These are phyloP conservation scores for Ceratotherium simum DNA, from an alignment of 2,113 vertebrate species.

Conservation along the genomic window DNA sequence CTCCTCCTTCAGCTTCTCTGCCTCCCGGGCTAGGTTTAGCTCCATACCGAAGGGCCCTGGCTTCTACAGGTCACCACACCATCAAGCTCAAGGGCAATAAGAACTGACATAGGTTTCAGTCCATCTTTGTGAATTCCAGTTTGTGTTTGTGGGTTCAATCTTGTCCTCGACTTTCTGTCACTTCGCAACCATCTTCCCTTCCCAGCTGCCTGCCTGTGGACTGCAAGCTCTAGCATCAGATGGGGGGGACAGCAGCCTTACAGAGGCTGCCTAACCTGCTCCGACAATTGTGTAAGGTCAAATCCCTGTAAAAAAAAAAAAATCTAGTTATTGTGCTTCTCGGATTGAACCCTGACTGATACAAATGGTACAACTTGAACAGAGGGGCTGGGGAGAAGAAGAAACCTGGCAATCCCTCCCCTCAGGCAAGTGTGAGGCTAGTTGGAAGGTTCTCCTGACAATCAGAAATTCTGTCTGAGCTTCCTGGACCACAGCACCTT, in stretches of 20 bases:
- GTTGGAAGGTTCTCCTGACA: background rate
- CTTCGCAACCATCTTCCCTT: background rate
- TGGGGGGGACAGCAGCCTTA: background rate
- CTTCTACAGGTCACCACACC: background rate
- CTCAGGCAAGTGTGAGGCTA: background rate
- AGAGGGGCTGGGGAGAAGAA: background rate
- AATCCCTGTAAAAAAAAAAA: background rate
- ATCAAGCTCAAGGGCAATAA: background rate
- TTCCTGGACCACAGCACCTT: background rate
- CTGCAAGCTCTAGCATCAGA: background rate
- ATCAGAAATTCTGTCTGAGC: slow-evolving; percentile 31
- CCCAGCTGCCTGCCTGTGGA: background rate
- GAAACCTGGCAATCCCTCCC: background rate
- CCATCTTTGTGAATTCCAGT: background rate
- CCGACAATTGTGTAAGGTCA: background rate
- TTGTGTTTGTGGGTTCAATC: background rate
- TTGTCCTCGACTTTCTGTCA: background rate
- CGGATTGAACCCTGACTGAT: background rate
- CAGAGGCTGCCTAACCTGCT: background rate
- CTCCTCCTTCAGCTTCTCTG: background rate
- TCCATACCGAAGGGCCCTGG: background rate
- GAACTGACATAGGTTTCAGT: background rate
- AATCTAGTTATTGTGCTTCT: background rate
- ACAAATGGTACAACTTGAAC: background rate
- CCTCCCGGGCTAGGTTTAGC: background rate